Conservation (phyloP, 2,113 vertebrate genomes). For the Mobula birostris region DNA sequence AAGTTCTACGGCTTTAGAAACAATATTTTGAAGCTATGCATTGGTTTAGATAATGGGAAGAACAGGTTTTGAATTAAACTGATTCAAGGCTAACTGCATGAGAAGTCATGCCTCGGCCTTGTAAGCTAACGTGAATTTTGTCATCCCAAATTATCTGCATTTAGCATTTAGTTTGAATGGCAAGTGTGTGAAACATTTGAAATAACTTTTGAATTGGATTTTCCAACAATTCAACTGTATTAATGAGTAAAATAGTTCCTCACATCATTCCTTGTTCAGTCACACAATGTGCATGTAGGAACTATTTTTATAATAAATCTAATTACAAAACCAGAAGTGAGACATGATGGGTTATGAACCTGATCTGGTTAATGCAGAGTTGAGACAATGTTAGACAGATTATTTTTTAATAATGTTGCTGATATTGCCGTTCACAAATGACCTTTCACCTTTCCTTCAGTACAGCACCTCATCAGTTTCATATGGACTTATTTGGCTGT, state of each 20-base stretch:
- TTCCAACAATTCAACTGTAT: not conserved
- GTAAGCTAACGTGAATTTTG: not conserved
- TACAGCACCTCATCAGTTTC: not conserved
- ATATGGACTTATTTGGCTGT: not conserved
- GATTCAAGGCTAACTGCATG: not conserved
- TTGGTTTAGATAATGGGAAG: not conserved
- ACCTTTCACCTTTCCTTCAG: not conserved
- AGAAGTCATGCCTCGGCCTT: not conserved
- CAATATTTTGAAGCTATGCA: not conserved
- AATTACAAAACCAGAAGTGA: not conserved
- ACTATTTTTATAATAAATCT: not conserved
- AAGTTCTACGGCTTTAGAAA: not conserved
- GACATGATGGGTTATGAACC: not conserved
- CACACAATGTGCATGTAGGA: not conserved
- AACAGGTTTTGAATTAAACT: slow-evolving; percentile 8
- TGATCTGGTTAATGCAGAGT: not conserved
- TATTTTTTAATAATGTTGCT: not conserved
- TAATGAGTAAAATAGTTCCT: not conserved
- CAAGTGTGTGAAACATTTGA: not conserved
- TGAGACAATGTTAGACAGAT: not conserved
- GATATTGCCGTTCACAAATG: not conserved
- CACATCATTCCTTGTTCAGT: not conserved
- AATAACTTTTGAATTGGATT: not conserved
- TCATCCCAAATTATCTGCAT: not conserved
- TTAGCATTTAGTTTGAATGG: slow-evolving; percentile 1